Evolutionary conservation across 2,888 invertebrate genomes (phyloP).

Genomic region (Hyalella azteca): DNA sequence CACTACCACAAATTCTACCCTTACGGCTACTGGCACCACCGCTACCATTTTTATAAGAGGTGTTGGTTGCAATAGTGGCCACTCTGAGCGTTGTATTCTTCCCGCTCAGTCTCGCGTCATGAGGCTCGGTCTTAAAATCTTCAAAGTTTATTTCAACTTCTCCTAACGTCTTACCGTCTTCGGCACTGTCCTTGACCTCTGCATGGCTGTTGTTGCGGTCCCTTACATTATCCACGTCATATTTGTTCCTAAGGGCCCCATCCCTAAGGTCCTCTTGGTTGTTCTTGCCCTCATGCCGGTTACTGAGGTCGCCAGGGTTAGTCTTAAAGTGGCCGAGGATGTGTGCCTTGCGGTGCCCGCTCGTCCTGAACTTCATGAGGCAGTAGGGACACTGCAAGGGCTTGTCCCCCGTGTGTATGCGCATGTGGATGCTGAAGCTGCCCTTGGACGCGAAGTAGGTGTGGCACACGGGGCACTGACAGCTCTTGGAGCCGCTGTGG

Average conservation of each 20-base stretch:
- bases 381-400: constrained; percentile 88
- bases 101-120: too few species aligned
- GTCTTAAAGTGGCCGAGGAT: constrained; percentile 63
- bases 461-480: constrained; percentile 71
- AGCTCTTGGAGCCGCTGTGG: constrained; percentile 67
- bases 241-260: background rate
- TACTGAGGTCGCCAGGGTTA: background rate
- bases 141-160: too few species aligned
- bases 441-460: constrained; percentile 72
- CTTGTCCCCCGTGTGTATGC: constrained; percentile 80
- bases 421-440: constrained; percentile 77
- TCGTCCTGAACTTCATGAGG: constrained; percentile 71
- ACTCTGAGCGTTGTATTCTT: too few species aligned
- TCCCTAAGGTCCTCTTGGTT: background rate
- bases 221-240: background rate
- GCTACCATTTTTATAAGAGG: too few species aligned
- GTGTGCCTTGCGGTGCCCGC: constrained; percentile 73
- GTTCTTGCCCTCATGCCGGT: background rate
- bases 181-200: too few species aligned
- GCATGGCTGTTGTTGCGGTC: too few species aligned
- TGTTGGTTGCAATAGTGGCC: too few species aligned
- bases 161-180: too few species aligned
- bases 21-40: too few species aligned
- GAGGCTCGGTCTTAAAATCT: too few species aligned
- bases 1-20: too few species aligned